Base-by-base conservation (phyloP, 2,797 vertebrate species). In the Tragelaphus oryx region DNA sequence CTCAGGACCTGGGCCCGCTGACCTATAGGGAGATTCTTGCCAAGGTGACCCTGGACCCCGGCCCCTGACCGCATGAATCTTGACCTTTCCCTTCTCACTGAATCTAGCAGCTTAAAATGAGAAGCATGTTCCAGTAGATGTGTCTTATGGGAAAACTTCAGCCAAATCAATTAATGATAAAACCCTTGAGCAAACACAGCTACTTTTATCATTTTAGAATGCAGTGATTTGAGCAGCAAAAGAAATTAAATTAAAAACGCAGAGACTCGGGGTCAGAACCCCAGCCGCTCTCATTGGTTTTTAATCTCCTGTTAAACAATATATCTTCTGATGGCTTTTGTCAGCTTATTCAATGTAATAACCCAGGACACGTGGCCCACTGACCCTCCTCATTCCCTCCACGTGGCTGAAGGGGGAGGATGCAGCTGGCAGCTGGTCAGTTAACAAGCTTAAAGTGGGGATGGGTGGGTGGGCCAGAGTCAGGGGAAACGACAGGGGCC, bases 281-380 rank as follows among this genome's bases (percentile, higher is more conserved):
- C 33, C 1, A 3, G 89, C 87, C 57, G 50, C 96, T 97, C 95
- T 89, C 52, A 41, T 89, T 97, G 92, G 68, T 96, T 97, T 97
- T 98, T 97, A 97, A 98, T 98, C 97, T 97, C 97, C 79, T 87
- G 41, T 97, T 97, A 98, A 95, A 93, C 76, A 83, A 97, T 98
- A 30, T 82, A 81, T 97, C 97, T 98, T 97, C 96, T 96, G 97
- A 97, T 97, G 97, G 97, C 93, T 98, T 96, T 98, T 98, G 97
- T 97, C 98, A 97, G 97, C 94, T 95, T 95, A 93, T 92, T 96
- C 89, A 94, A 93, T 97, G 96, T 97, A 98, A 98, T 97, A 97
- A 97, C 96, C 88, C 74, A 41, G 57, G 92, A 89, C 65, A 7
- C 3, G 24, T 11, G 52, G 86, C 79, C 89, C 1, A 1, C 44